Base-by-base conservation (phyloP, 2,113 vertebrate genomes). In the Campylomormyrus tamandua region DNA sequence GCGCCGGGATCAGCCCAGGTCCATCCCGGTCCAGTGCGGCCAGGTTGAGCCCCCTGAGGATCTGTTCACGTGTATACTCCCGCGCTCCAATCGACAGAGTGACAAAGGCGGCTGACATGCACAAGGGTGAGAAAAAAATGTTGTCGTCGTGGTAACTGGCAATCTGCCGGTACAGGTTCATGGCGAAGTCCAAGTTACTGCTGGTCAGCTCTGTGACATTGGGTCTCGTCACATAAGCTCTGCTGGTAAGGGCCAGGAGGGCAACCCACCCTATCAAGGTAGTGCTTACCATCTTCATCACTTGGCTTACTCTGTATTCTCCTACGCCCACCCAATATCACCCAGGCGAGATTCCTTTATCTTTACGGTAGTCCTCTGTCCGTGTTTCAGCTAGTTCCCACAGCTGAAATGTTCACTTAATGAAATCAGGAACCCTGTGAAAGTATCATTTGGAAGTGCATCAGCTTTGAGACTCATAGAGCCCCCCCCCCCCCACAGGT, bases 141-240 rank as follows among this genome's bases (percentile, higher is more conserved):
- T 98, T 99, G 70, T 96, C 91, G 15, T 98, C 97, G 0, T 98
- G 95, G 83, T 93, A 95, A 92, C 93, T 90, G 39, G 98, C 95
- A 91, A 98, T 96, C 95, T 94, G 97, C 87, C 96, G 95, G 92
- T 98, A 98, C 39, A 98, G 95, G 87, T 96, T 96, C 94, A 99
- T 97, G 58, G 97, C 97, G 91, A 98, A 97, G 92, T 97, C 95
- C 49, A 94, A 94, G 86, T 96, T 97, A 90, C 95, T 96, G 89
- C 95, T 93, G 10, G 97, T 95, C n/a, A 98, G 96, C 90, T 97
- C 93, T 31, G 93, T 90, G 58, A 95, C 91, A 80, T 94, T 94
- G 62, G 92, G 88, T 39, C 46, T 56, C 8, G 49, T 48, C 70
- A 50, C 84, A 42, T 91, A 86, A 66, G 91, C 88, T 92, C 91